phyloP scores from a whole-genome alignment of 2,113 vertebrate species.

The Guaruba guarouba region DNA sequence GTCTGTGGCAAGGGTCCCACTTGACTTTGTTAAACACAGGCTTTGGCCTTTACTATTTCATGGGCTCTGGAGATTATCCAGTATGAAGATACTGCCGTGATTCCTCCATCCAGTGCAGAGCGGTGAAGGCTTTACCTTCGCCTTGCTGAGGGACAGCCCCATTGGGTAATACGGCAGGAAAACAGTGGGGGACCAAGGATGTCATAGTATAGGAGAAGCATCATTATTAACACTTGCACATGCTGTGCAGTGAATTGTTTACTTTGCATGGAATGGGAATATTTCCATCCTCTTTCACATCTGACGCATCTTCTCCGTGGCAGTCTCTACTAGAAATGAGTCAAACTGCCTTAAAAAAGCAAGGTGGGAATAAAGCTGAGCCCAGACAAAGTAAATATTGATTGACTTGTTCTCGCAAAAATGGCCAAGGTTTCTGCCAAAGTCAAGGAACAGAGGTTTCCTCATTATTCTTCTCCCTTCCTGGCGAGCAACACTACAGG shows the following conservation, averaged over 20 bases:
- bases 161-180: not conserved
- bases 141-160: not conserved
- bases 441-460: constrained; percentile 31
- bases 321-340: not conserved
- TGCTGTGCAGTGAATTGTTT: not conserved
- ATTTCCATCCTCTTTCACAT: not conserved
- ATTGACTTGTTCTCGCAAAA: not conserved
- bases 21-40: not conserved
- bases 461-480: not conserved
- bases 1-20: constrained; percentile 25
- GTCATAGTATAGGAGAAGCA: not conserved
- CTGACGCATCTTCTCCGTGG: not conserved
- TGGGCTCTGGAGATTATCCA: not conserved
- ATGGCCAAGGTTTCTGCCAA: not conserved
- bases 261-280: not conserved
- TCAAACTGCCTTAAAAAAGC: not conserved
- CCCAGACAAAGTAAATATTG: constrained; percentile 33
- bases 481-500: not conserved
- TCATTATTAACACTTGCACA: not conserved
- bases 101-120: not conserved
- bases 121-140: not conserved
- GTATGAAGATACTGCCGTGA: not conserved
- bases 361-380: not conserved
- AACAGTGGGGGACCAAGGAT: not conserved
- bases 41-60: not conserved